Base-by-base conservation (phyloP, 2,888 invertebrate species). In the Adelognathus sp. region DNA sequence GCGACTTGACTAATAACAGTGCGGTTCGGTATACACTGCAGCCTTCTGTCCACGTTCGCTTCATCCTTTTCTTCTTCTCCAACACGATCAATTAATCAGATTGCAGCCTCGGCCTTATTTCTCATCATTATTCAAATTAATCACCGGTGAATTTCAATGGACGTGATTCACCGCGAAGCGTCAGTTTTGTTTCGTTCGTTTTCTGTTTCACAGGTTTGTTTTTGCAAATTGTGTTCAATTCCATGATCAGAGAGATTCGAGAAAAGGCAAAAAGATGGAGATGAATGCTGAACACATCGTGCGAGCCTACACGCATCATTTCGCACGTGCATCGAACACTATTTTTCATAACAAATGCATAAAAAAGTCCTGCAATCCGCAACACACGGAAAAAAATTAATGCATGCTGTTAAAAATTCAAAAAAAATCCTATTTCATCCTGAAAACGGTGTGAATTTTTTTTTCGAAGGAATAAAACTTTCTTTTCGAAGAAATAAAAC, bases 91-190 rank as follows among this genome's bases (percentile, higher is more conserved):
- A 58, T 73, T 31, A 73, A 72, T 72, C 54, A 64, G 16, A 27
- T 27, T 33, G 24, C 27, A 36, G 24, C 24, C 29, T 58, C 18
- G 39, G 14, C 14, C 18, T 64, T 36, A 21, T 73, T 54, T 27
- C 56, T 18, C 54, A n/a, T 31, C n/a, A 54, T 58, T 73, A 73
- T 64, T 66, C 58, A 39, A 60, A 71, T 71, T 39, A 61, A 58
- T 64, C 46, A 24, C 3, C 36, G 24, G 56, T 33, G 36, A 64
- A 54, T 54, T 31, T 54, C 6, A 29, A 54, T 27, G 36, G 36
- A 36, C 36, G 24, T 29, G 11, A 31, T 9, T 39, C 24, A 31
- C 7, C 14, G 16, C 9, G 50, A 16, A 3, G 36, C 9, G 27
- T 29, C 24, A 33, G 6, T 46, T 31, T 36, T 36, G 36, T 36